Base-by-base conservation (phyloP, 2,113 vertebrate genomes). In the Rafetus swinhoei region DNA sequence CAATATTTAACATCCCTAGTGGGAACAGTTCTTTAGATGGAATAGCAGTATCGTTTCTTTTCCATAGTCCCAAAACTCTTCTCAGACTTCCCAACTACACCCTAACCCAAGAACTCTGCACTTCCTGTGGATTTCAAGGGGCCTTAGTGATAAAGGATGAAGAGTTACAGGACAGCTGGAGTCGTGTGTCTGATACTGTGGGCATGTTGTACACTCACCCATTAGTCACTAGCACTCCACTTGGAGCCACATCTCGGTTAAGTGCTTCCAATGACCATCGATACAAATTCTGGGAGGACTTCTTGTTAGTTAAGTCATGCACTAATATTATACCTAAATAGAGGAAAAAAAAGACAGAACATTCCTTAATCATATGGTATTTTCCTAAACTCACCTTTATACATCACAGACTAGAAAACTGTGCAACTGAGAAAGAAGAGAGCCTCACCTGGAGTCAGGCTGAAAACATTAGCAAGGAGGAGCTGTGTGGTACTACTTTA, bases 291-390 rank as follows among this genome's bases (percentile, higher is more conserved):
- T 99, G 99, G 16, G 99, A 99, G 56, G 99, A 99, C 94, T 99
- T 99, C 97, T 99, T 99, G 97, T 99, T 99, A 87, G 99, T 99
- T 97, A 99, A 98, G 96, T 99, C 99, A 45, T 99, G 99, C 5
- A 99, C 99, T 97, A 99, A 98, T 98, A 99, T 98, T 95, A 99
- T 99, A 56, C 99, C 99, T 99, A 85, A 85, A 96, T 93, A 56
- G 80, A 95, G 57, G 57, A 93, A 45, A 45, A 54, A 95, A 87
- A 86, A 86, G 91, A 90, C 52, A 89, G 90, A 81, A 60, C 92
- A 80, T 25, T 77, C 84, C 76, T 97, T 88, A 89, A 92, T 79
- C 81, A 95, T 76, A 84, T 0, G 3, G 6, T 11, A 50, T 69
- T 81, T 82, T n/a, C 7, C 39, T 90, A 88, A 93, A 88, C 88